These are phyloP conservation scores for Diabrotica virgifera DNA, from an alignment of 1,140 invertebrate genomes.

Conservation along the genomic window DNA sequence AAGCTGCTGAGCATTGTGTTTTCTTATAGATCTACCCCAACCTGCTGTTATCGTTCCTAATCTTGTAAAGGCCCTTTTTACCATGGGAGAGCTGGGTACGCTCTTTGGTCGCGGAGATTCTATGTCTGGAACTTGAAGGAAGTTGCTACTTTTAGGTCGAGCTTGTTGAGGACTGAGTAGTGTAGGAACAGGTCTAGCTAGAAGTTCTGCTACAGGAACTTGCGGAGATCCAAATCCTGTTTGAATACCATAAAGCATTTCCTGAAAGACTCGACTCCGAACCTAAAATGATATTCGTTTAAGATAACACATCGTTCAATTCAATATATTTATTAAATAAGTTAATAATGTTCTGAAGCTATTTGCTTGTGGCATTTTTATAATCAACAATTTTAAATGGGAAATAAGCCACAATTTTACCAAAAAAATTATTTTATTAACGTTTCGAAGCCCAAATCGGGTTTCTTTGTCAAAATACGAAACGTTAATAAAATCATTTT, in stretches of 20 bases:
- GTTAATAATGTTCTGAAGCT: no score
- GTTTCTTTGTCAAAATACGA: no score
- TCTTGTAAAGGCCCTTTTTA: constrained; percentile 85
- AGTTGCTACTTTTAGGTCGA: constrained; percentile 87
- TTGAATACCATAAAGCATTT: constrained; percentile 93
- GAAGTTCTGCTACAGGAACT: constrained; percentile 83
- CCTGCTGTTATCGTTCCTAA: constrained; percentile 85
- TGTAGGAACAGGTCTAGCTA: constrained; percentile 80
- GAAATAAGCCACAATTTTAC: no score
- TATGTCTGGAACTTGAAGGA: constrained; percentile 65
- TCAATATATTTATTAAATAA: neutral
- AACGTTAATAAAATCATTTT: no score
- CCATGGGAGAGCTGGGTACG: constrained; percentile 91
- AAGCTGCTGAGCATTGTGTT: constrained; percentile 64
- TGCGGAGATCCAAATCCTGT: constrained; percentile 91
- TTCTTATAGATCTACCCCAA: constrained; percentile 81
- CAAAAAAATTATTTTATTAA: no score
- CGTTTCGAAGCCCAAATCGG: no score
- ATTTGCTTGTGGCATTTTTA: no score
- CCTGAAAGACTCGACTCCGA: constrained; percentile 79
- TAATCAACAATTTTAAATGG: no score
- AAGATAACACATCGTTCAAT: neutral
- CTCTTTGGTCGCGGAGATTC: constrained; percentile 75
- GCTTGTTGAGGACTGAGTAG: constrained; percentile 72
- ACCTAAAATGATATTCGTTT: constrained; percentile 4